Base-by-base conservation (phyloP, 2,888 invertebrate species). In the Cremastobaeus sp. region DNA sequence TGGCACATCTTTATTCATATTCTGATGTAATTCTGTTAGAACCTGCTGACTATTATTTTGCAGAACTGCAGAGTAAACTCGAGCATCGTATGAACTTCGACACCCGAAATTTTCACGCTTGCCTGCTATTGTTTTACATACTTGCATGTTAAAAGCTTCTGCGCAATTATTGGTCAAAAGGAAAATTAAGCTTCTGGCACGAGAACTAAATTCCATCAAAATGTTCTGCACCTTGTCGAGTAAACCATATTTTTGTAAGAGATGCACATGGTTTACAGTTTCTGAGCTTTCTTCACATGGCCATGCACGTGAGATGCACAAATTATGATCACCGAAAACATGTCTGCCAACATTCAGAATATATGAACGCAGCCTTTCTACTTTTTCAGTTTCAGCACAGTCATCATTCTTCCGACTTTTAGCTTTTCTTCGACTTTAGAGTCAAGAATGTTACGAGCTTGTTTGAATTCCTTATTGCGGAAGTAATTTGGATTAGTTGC, bases 111-210 rank as follows among this genome's bases (percentile, higher is more conserved):
- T 45, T 0, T 41, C 9, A 32, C 69, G 41, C 18, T 69, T 69
- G 2, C 60, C 69, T 9, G 45, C 43, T 5, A 60, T 60, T 4
- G 17, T 14, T 25, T 60, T 52, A 8, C 60, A 60, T 8, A 69
- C 30, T 3, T 52, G 21, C 2, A 28, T 9, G 35, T 57, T 66
- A 17, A 35, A 66, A 8, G 45, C 15, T 48, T 66, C 41, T 11
- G 28, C 50, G 2, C 9, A 11, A 43, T 69, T 69, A 14, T 30
- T 60, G 3, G 52, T 69, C 14, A 41, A 43, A 1, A 20, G 9
- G 28, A 47, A 30, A 47, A 30, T 1, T 47, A 15, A 17, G 9
- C 20, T 30, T 9, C 15, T 5, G 2, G 39, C 17, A 12, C 18
- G 8, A n/a, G 18, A 9, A 18, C 39, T 35, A 14, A 35, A 35